phyloP scores from a whole-genome alignment of 2,113 vertebrate species.

The Microcebus lehilahytsara region DNA sequence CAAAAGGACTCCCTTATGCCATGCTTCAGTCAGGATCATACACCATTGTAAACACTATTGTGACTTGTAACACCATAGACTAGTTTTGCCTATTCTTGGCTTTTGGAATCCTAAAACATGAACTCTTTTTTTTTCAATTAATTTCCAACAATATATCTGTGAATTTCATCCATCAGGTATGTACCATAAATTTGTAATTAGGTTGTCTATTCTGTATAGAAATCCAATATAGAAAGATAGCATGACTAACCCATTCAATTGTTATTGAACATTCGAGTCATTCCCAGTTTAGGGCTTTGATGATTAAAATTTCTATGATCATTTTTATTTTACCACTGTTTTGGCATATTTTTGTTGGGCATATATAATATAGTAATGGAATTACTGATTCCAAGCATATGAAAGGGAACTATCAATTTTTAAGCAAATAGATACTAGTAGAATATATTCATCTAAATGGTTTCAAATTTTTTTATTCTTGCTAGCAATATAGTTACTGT shows the following conservation, averaged over 20 bases:
- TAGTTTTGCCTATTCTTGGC: not conserved
- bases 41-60: not conserved
- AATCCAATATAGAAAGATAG: not conserved
- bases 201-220: not conserved
- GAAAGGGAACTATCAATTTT: not conserved
- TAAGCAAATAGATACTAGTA: not conserved
- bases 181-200: not conserved
- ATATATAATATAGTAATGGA: not conserved
- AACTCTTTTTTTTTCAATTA: not conserved
- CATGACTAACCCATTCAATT: not conserved
- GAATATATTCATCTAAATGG: not conserved
- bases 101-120: not conserved
- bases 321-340: not conserved
- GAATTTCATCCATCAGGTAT: not conserved
- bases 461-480: not conserved
- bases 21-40: not conserved
- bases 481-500: not conserved
- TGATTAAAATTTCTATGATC: not conserved
- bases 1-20: not conserved
- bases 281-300: not conserved
- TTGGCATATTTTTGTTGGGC: not conserved
- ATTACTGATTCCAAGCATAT: not conserved
- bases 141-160: not conserved
- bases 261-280: not conserved
- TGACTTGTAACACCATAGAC: not conserved